A percentile compares a stretch with the other conserved stretches of the same genome.
phyloP scores from a whole-genome alignment of 2,888 invertebrate species.

The Neoscelio sp. region DNA sequence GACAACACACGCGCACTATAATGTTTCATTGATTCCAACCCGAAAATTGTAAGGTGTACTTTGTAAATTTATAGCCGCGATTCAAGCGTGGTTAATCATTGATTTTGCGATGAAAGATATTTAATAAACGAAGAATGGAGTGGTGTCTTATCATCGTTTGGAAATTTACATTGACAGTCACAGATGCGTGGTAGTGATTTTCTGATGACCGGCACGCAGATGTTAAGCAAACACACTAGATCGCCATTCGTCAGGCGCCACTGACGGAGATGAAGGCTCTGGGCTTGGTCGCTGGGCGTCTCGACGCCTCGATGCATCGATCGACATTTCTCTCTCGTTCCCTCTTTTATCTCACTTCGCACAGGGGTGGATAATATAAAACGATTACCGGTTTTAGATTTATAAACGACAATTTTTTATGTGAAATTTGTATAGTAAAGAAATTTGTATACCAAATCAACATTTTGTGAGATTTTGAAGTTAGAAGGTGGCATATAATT shows the following conservation, averaged over 20 bases:
- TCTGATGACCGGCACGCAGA: constrained; percentile 53
- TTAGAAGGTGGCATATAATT: too few relatives aligned
- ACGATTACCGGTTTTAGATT: too few relatives aligned
- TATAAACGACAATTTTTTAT: too few relatives aligned
- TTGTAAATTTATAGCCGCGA: not conserved
- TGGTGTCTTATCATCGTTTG: not conserved
- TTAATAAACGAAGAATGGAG: too few relatives aligned
- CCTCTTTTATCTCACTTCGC: constrained; percentile 61
- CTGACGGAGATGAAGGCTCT: constrained; percentile 75
- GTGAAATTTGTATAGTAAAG: too few relatives aligned
- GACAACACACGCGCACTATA: not conserved
- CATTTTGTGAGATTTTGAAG: too few relatives aligned
- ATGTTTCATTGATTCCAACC: not conserved
- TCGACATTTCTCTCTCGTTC: constrained; percentile 71
- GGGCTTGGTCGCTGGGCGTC: constrained; percentile 77
- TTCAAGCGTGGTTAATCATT: constrained; percentile 1
- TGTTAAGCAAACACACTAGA: constrained; percentile 52
- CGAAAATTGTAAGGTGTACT: not conserved
- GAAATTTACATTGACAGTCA: not conserved
- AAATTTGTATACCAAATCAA: too few relatives aligned
- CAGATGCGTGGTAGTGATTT: constrained; percentile 8
- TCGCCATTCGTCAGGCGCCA: constrained; percentile 66
- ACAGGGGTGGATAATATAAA: constrained; percentile 35
- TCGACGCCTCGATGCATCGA: constrained; percentile 79
- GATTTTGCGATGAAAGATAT: too few relatives aligned